Conservation (phyloP, 2,113 vertebrate species). For the Setophaga kirtlandii region DNA sequence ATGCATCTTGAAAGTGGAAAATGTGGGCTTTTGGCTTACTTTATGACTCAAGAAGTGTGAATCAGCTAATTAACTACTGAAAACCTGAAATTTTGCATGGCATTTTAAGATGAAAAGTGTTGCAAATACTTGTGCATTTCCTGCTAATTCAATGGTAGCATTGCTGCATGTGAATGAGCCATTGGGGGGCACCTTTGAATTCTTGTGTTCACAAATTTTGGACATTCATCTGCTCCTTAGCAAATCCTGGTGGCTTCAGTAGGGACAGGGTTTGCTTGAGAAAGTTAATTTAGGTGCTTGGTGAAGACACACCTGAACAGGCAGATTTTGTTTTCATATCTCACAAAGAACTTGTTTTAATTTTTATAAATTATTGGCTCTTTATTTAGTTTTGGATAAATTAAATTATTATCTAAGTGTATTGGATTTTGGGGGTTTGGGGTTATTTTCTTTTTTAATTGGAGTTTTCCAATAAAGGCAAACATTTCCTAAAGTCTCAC, state of each 20-base stretch:
- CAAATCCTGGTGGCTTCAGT: neutral
- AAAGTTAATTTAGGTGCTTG: neutral
- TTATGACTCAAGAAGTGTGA: neutral
- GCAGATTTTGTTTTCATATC: neutral
- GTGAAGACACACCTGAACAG: neutral
- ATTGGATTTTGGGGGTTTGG: neutral
- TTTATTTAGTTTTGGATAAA: neutral
- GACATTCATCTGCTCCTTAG: neutral
- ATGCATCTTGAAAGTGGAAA: neutral
- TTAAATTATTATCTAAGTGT: neutral
- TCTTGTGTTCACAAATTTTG: neutral
- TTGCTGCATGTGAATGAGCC: neutral
- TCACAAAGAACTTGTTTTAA: neutral
- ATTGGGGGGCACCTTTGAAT: neutral
- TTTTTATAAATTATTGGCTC: neutral
- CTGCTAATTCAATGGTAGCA: neutral
- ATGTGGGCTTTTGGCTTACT: neutral
- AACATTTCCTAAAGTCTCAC: neutral
- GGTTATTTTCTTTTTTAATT: neutral
- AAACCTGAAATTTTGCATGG: neutral
- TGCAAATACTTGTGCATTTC: neutral
- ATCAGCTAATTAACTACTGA: neutral
- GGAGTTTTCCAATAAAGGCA: constrained; percentile 5
- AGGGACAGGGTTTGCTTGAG: neutral
- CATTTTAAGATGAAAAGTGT: neutral